Conservation (phyloP, 2,113 vertebrate species). For the Cisticola juncidis region DNA sequence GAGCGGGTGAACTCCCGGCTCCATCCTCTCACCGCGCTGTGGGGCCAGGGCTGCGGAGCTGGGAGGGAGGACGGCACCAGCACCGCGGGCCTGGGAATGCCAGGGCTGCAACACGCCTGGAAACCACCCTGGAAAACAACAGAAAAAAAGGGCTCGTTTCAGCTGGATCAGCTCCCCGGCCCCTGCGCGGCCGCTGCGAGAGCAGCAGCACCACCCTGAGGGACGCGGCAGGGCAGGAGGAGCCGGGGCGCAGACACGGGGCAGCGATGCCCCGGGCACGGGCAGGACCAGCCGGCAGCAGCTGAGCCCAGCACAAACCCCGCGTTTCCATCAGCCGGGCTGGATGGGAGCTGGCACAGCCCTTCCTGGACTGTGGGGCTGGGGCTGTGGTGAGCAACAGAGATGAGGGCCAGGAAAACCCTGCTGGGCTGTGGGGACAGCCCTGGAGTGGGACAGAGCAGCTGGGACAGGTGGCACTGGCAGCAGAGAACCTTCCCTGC, state of each 20-base stretch:
- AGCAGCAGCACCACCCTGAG: constrained; percentile 65
- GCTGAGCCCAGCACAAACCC: background rate
- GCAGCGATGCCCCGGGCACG: background rate
- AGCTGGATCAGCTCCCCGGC: background rate
- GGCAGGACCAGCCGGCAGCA: fast-evolving
- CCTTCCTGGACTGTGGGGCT: fast-evolving
- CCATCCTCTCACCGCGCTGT: fast-evolving
- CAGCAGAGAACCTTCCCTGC: fast-evolving
- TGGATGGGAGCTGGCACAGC: background rate
- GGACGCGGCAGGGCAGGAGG: background rate
- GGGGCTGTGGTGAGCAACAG: background rate
- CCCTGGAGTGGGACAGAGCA: background rate
- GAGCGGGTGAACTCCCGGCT: background rate
- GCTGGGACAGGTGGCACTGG: background rate
- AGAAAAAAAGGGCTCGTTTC: background rate
- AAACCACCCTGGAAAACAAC: constrained; percentile 10
- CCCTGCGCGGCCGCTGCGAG: background rate
- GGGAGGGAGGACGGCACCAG: background rate
- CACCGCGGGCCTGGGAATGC: background rate
- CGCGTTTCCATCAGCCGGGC: fast-evolving
- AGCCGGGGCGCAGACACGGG: background rate
- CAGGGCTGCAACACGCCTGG: background rate
- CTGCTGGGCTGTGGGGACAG: background rate
- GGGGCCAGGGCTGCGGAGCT: fast-evolving
- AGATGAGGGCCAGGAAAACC: background rate